Conservation (phyloP, 2,888 invertebrate genomes). For the Sturmia bella region DNA sequence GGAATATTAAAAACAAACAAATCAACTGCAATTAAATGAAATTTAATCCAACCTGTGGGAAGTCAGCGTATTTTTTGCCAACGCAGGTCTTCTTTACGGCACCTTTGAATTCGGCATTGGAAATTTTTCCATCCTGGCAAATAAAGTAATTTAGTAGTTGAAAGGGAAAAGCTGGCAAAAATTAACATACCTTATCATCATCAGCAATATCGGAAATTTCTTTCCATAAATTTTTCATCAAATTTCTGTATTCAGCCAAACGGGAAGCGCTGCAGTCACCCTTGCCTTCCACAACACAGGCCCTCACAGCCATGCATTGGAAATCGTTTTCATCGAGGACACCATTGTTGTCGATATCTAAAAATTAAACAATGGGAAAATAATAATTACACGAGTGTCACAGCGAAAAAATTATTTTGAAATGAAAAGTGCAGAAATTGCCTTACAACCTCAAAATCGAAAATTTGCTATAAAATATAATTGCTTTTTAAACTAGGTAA, state of each 20-base stretch:
- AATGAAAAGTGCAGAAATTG: no score
- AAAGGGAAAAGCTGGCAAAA: not conserved
- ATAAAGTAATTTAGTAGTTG: not conserved
- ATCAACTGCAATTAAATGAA: not conserved
- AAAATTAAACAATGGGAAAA: no score
- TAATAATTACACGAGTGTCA: no score
- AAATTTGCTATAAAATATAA: no score
- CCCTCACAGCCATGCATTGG: constrained; percentile 90
- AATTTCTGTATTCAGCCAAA: constrained; percentile 90
- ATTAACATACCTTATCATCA: constrained; percentile 87
- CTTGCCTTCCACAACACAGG: constrained; percentile 91
- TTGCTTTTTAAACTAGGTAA: no score
- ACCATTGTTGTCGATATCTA: constrained; percentile 93
- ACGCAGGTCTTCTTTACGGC: constrained; percentile 91
- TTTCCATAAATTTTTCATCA: constrained; percentile 92
- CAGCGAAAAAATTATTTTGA: no score
- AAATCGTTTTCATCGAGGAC: constrained; percentile 91
- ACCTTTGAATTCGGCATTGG: constrained; percentile 90
- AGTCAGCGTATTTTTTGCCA: constrained; percentile 89
- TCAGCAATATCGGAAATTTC: constrained; percentile 93
- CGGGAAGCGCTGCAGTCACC: constrained; percentile 89
- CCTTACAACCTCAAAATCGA: no score
- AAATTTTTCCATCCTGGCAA: constrained; percentile 89
- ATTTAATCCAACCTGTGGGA: constrained; percentile 84
- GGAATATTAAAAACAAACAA: not conserved